A percentile compares a stretch with the other conserved stretches of the same genome.
These are phyloP conservation scores for Cricetomys ansorgei DNA, from an alignment of 2,113 vertebrate species.

Conservation along the genomic window DNA sequence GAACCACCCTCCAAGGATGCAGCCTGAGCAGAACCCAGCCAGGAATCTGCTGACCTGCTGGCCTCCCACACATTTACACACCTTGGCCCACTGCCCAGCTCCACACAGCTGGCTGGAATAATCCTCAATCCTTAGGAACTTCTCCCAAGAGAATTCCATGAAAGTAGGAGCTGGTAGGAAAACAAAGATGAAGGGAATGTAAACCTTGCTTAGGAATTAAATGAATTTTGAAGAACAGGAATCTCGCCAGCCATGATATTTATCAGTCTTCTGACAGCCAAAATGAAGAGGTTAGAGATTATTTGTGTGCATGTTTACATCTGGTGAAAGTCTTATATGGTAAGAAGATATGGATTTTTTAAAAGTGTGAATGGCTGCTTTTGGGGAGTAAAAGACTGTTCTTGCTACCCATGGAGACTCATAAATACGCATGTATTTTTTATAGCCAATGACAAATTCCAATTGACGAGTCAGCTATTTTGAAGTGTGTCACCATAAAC, in stretches of 20 bases:
- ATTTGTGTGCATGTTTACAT: slow-evolving; percentile 66
- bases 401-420: slow-evolving; percentile 54
- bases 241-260: slow-evolving; percentile 67
- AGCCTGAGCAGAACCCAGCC: slow-evolving; percentile 80
- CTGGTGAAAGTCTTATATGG: slow-evolving; percentile 73
- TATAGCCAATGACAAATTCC: slow-evolving; percentile 50
- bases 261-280: slow-evolving; percentile 72
- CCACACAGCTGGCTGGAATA: slow-evolving; percentile 85
- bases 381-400: slow-evolving; percentile 61
- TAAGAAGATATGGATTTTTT: slow-evolving; percentile 64
- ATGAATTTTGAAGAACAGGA: slow-evolving; percentile 81
- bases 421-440: slow-evolving; percentile 56
- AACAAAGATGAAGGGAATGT: slow-evolving; percentile 84
- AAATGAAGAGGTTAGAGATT: slow-evolving; percentile 66
- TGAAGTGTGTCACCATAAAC: slow-evolving; percentile 5
- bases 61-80: slow-evolving; percentile 79
- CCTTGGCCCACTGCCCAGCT: slow-evolving; percentile 81
- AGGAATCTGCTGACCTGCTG: slow-evolving; percentile 79
- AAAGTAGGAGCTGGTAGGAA: slow-evolving; percentile 82
- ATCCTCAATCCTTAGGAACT: slow-evolving; percentile 75
- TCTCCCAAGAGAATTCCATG: slow-evolving; percentile 80
- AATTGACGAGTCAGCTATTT: slow-evolving; percentile 52
- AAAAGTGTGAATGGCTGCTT: slow-evolving; percentile 46
- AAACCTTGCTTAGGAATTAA: slow-evolving; percentile 80
- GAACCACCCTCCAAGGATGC: slow-evolving; percentile 77